phyloP scores from a whole-genome alignment of 1,140 invertebrate species.

The Drosophila arawakana region DNA sequence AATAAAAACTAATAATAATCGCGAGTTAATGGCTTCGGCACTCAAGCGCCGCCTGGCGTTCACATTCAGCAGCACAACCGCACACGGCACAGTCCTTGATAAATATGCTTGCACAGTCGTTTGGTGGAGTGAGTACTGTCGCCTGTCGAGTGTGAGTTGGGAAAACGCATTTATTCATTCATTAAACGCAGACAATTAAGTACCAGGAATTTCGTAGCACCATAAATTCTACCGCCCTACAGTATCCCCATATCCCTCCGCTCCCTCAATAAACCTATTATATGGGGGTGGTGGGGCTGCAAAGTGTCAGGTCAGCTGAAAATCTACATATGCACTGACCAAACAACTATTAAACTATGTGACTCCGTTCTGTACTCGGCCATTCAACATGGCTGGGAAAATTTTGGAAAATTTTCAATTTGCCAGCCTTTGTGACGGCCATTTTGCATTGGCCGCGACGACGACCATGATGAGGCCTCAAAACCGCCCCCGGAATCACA shows the following conservation, averaged over 20 bases:
- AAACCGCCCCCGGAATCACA: conserved; percentile 49
- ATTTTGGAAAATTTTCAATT: conserved; percentile 75
- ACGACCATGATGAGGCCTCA: conserved; percentile 56
- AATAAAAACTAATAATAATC: conserved; percentile 80
- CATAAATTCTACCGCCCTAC: conserved; percentile 56
- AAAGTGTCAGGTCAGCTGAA: conserved; percentile 81
- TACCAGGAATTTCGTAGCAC: conserved; percentile 78
- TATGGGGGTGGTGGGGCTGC: conserved; percentile 4
- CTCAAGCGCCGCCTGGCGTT: conserved; percentile 29
- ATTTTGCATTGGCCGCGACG: conserved; percentile 71
- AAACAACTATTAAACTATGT: conserved; percentile 81
- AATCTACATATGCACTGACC: conserved; percentile 80
- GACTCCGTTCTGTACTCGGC: neutral
- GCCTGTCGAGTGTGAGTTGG: conserved; percentile 7
- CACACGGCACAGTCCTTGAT: conserved; percentile 16
- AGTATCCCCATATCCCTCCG: neutral
- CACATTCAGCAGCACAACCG: conserved; percentile 8
- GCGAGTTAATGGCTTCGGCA: conserved; percentile 60
- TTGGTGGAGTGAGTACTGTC: neutral
- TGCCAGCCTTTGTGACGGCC: conserved; percentile 56
- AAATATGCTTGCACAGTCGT: conserved; percentile 48
- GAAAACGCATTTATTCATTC: conserved; percentile 74
- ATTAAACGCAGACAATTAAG: conserved; percentile 83
- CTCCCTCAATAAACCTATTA: no score
- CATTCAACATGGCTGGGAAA: conserved; percentile 33